phyloP scores from a whole-genome alignment of 37 sponge, comb jelly and placozoan genomes.

The Halichondria panicea region DNA sequence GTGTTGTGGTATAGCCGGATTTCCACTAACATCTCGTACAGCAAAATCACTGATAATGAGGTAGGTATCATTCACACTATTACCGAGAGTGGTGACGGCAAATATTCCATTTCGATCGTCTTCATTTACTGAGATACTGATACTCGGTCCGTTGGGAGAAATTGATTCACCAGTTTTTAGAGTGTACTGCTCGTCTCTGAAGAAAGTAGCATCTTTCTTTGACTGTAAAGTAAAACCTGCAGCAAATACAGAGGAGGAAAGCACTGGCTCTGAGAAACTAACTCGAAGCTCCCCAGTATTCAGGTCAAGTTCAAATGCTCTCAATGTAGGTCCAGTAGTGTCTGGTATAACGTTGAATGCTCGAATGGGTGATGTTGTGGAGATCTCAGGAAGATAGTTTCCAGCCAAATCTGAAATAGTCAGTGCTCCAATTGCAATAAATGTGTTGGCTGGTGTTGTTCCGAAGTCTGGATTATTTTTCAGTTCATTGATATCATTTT shows the following conservation, averaged over 20 bases:
- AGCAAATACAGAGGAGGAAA: conserved; percentile 29
- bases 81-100: conserved; percentile 74
- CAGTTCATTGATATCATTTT: conserved; percentile 57
- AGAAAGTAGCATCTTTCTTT: conserved; percentile 59
- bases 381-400: conserved; percentile 45
- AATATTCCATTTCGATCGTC: conserved; percentile 71
- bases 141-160: conserved; percentile 33
- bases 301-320: conserved; percentile 62
- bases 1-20: conserved; percentile 33
- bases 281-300: conserved; percentile 67
- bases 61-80: conserved; percentile 61
- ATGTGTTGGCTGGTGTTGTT: conserved; percentile 46
- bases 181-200: conserved; percentile 48
- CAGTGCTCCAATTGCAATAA: conserved; percentile 42
- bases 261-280: conserved; percentile 76
- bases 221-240: conserved; percentile 61
- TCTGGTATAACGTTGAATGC: conserved; percentile 50
- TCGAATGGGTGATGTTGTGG: conserved; percentile 24
- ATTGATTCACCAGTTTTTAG: conserved; percentile 48
- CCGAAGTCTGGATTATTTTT: conserved; percentile 70
- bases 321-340: conserved; percentile 48
- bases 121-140: conserved; percentile 48
- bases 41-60: conserved; percentile 44
- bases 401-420: conserved; percentile 79
- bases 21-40: conserved; percentile 69